These are phyloP conservation scores for Ictalurus furcatus DNA, from an alignment of 2,113 vertebrate species.

Conservation along the genomic window DNA sequence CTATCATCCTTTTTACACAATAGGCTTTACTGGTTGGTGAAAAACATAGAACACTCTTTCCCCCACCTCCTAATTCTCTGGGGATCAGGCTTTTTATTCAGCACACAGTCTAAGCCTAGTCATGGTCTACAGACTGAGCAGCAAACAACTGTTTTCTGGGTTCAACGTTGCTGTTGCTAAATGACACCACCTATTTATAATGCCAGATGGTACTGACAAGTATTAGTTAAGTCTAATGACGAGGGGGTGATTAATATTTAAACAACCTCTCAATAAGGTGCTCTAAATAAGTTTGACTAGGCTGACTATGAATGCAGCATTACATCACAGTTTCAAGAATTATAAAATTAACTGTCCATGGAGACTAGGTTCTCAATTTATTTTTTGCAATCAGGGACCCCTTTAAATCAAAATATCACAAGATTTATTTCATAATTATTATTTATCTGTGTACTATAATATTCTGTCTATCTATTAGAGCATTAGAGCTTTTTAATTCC, in stretches of 20 bases:
- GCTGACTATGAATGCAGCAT: not conserved
- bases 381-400: not conserved
- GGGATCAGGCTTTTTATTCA: conserved; percentile 14
- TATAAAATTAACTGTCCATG: not conserved
- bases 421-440: not conserved
- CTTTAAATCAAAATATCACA: not conserved
- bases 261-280: not conserved
- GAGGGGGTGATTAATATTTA: not conserved
- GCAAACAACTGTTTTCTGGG: not conserved
- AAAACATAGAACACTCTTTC: not conserved
- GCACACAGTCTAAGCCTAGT: not conserved
- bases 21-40: not conserved
- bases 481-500: not conserved
- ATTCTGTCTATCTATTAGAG: not conserved
- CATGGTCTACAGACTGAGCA: conserved; percentile 10
- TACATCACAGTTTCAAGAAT: not conserved
- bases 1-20: not conserved
- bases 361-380: not conserved
- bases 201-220: not conserved
- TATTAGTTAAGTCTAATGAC: conserved; percentile 28
- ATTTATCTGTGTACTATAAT: not conserved
- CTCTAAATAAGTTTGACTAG: not conserved
- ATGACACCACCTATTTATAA: not conserved
- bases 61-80: not conserved
- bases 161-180: not conserved